Conservation (phyloP, 2,888 invertebrate genomes). For the Drosophila incognita region DNA sequence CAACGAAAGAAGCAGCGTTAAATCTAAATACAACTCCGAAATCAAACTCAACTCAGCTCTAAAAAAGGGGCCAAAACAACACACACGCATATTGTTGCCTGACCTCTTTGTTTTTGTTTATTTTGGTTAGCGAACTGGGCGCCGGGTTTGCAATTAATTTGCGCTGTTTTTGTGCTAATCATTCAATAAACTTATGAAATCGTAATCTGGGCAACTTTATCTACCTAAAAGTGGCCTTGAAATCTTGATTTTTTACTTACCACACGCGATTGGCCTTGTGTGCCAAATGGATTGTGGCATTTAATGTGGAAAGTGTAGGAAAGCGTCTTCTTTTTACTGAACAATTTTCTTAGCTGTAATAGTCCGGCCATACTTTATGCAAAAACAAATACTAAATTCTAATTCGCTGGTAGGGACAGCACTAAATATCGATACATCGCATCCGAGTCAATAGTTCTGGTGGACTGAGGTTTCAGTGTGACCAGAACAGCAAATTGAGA, state of each 20-base stretch:
- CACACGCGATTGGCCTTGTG: constrained; percentile 57
- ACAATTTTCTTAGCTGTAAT: constrained; percentile 79
- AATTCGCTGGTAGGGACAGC: constrained; percentile 22
- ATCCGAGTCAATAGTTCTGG: background rate
- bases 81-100: constrained; percentile 73
- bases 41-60: constrained; percentile 2
- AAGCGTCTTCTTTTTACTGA: constrained; percentile 63
- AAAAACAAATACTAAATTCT: constrained; percentile 54
- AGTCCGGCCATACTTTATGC: constrained; percentile 81
- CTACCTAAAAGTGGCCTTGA: constrained; percentile 65
- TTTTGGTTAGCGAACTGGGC: background rate
- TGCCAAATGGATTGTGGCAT: constrained; percentile 33
- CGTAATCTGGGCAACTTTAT: constrained; percentile 48
- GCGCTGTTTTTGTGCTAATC: constrained; percentile 11
- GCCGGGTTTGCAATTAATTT: constrained; percentile 1
- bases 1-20: constrained; percentile 78
- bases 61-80: constrained; percentile 77
- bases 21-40: constrained; percentile 18
- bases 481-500: constrained; percentile 17
- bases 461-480: constrained; percentile 15
- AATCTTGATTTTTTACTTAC: constrained; percentile 52
- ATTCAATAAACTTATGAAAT: constrained; percentile 69
- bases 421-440: constrained; percentile 38
- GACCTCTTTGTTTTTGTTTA: constrained; percentile 46
- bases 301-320: constrained; percentile 44